These are phyloP conservation scores for Halcyon badia DNA, from an alignment of 2,797 vertebrate genomes.

Conservation along the genomic window DNA sequence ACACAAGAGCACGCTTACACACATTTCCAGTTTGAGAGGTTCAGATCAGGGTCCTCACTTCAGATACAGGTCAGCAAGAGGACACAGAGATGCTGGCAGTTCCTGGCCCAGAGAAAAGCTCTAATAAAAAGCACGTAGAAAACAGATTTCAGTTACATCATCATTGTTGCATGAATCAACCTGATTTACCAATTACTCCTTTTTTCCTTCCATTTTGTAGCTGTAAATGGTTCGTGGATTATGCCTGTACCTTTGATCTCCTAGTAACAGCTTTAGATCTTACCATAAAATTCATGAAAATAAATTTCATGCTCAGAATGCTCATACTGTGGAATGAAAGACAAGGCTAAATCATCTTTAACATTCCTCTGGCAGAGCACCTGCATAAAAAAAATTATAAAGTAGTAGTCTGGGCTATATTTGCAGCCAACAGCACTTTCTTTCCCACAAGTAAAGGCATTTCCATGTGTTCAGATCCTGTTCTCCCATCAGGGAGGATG, in stretches of 20 bases:
- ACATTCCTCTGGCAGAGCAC: not conserved
- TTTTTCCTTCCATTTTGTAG: not conserved
- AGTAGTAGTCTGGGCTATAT: not conserved
- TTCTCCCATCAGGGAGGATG: not conserved
- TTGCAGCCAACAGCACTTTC: not conserved
- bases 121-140: not conserved
- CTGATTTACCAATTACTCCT: not conserved
- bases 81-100: not conserved
- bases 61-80: not conserved
- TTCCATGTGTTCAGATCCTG: not conserved
- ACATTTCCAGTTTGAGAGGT: not conserved
- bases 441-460: slow-evolving; percentile 16
- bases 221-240: not conserved
- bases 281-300: not conserved
- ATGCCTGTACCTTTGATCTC: slow-evolving; percentile 25
- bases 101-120: not conserved
- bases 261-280: not conserved
- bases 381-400: not conserved
- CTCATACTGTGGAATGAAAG: not conserved
- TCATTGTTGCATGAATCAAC: not conserved
- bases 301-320: not conserved
- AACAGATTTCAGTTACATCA: not conserved
- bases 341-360: not conserved
- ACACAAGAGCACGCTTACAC: not conserved
- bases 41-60: not conserved